Conservation (phyloP, 23 tunicate genomes). For the Styela plicata region DNA sequence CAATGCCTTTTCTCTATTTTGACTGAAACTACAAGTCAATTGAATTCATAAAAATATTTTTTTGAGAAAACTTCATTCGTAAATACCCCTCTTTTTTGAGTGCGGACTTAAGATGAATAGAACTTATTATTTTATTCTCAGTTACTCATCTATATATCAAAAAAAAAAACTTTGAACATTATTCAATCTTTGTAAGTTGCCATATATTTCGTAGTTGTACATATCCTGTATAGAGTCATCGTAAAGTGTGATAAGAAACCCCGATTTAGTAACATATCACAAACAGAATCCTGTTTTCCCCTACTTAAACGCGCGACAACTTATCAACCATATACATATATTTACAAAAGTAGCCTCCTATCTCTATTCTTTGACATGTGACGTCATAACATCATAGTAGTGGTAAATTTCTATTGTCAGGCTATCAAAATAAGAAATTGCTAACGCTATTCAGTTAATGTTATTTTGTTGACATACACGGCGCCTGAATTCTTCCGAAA, state of each 20-base stretch:
- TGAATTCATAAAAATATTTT: no score
- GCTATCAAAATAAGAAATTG: background rate
- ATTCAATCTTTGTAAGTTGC: no score
- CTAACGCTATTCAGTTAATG: background rate
- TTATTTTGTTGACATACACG: constrained; percentile 16
- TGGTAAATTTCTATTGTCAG: no score
- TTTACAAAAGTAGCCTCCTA: background rate
- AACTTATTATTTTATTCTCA: no score
- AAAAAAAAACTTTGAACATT: no score
- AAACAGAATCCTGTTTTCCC: background rate
- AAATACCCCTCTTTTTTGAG: no score
- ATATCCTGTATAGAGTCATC: background rate
- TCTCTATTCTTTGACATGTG: background rate
- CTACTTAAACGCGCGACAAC: background rate
- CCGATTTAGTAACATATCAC: background rate
- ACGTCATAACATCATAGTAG: background rate
- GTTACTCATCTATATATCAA: no score
- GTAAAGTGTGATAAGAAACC: background rate
- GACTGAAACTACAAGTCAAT: no score
- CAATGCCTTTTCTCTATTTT: no score
- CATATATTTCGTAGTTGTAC: no score
- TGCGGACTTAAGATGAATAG: no score
- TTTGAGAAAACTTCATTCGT: no score
- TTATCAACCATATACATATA: background rate
- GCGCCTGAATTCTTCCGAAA: background rate